Evolutionary conservation across 2,888 invertebrate species (phyloP), one percentile per base, ranked within the genome.

Genomic region (Elegia similella): DNA sequence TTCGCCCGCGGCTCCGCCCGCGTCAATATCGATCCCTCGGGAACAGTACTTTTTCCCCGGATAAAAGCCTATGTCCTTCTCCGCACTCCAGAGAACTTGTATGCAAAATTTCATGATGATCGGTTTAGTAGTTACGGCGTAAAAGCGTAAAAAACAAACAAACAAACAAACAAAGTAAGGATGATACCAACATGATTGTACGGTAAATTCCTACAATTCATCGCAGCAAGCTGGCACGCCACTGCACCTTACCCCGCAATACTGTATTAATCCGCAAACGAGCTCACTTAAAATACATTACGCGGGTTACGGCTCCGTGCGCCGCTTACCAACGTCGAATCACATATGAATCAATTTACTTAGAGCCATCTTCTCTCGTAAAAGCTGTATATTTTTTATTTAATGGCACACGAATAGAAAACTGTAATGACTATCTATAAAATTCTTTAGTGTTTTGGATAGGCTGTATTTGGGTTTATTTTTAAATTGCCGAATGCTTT

Each of bases 201-300:
- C n/a, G n/a, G n/a, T 23, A 23, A 23, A 23, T 23, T 23, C 23
- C 2, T 23, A 23, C 23, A n/a, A 63, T 65, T 70, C 70, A 65
- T 17, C 67, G 57, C 52, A 68, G 55, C 53, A 57, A 68, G 62
- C 58, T 70, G 61, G 68, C 68, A 59, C 65, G 56, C 58, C 59
- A 64, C 63, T 63, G 61, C 61, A 62, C 65, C 66, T 69, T 64
- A 68, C 53, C 53, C 47, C 55, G 58, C 59, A 62, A 70, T 69
- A 70, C 68, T 65, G 63, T 70, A 75, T 76, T 77, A 78, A 72
- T 75, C 72, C 68, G 71, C 58, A 63, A 69, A 70, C 69, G 68
- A 68, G 66, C 69, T 70, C 73, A 74, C 75, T 80, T 78, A 72
- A 76, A 76, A 80, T 74, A 80, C 79, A 79, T 80, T 78, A 77